phyloP scores from a whole-genome alignment of 2,113 vertebrate genomes.

The Eleginops maclovinus region DNA sequence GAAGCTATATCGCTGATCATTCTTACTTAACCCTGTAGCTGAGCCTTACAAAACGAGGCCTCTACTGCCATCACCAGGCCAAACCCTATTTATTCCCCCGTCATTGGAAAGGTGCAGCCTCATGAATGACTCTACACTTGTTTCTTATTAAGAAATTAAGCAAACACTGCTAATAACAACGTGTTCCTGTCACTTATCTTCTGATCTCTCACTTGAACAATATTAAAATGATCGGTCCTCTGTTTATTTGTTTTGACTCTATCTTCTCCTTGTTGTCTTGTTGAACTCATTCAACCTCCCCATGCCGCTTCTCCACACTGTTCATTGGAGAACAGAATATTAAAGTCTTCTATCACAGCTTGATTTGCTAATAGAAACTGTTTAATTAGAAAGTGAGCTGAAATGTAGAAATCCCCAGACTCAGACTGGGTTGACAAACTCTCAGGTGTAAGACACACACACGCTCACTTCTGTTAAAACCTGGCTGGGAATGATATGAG shows the following conservation, averaged over 20 bases:
- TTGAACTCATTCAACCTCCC: conserved; percentile 10
- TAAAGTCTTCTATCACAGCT: conserved; percentile 15
- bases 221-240: not conserved
- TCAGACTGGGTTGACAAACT: conserved; percentile 19
- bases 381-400: conserved; percentile 33
- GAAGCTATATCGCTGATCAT: not conserved
- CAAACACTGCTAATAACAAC: not conserved
- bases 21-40: not conserved
- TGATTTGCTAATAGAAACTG: conserved; percentile 18
- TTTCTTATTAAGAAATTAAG: conserved; percentile 11
- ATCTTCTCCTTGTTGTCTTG: not conserved
- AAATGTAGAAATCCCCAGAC: conserved; percentile 11
- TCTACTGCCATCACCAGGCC: conserved; percentile 1
- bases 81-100: not conserved
- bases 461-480: not conserved
- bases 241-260: not conserved
- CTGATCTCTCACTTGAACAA: not conserved
- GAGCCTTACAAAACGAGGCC: not conserved
- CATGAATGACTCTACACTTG: not conserved
- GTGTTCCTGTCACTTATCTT: not conserved
- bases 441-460: conserved; percentile 25
- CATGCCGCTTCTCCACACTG: not conserved
- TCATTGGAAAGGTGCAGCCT: not conserved
- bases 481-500: conserved; percentile 8
- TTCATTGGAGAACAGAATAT: conserved; percentile 6